These are phyloP conservation scores for Hydropsyche betteni DNA, from an alignment of 2,888 invertebrate species.

Conservation along the genomic window DNA sequence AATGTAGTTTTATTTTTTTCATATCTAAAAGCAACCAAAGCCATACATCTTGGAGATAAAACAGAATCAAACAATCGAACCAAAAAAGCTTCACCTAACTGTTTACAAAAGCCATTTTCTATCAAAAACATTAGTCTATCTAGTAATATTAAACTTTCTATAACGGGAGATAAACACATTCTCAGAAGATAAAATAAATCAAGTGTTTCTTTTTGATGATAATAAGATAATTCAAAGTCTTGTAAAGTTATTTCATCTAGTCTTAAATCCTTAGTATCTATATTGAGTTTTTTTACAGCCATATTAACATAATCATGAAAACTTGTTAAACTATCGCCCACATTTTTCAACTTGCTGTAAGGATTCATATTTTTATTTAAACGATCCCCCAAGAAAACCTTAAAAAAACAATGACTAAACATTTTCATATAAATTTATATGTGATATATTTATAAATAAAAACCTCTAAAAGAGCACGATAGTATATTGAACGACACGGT, in stretches of 20 bases:
- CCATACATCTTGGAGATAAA: constrained; percentile 84
- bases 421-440: neutral
- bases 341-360: constrained; percentile 69
- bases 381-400: constrained; percentile 60
- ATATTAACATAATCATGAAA: constrained; percentile 77
- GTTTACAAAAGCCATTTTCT: constrained; percentile 68
- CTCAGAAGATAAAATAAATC: constrained; percentile 81
- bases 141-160: constrained; percentile 83
- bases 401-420: constrained; percentile 52
- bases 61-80: constrained; percentile 85
- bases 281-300: constrained; percentile 71
- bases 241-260: constrained; percentile 60
- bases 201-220: constrained; percentile 67
- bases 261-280: constrained; percentile 63
- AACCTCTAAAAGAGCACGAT: constrained; percentile 80
- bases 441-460: constrained; percentile 44
- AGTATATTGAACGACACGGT: constrained; percentile 74
- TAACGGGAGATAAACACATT: constrained; percentile 77
- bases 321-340: constrained; percentile 68
- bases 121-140: constrained; percentile 82
- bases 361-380: constrained; percentile 55
- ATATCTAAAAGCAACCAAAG: constrained; percentile 67
- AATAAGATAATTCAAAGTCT: constrained; percentile 58
- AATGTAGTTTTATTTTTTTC: neutral
- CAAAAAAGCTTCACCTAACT: constrained; percentile 67